Evolutionary conservation across 2,888 invertebrate genomes (phyloP).

Genomic region (Cerceris rybyensis): DNA sequence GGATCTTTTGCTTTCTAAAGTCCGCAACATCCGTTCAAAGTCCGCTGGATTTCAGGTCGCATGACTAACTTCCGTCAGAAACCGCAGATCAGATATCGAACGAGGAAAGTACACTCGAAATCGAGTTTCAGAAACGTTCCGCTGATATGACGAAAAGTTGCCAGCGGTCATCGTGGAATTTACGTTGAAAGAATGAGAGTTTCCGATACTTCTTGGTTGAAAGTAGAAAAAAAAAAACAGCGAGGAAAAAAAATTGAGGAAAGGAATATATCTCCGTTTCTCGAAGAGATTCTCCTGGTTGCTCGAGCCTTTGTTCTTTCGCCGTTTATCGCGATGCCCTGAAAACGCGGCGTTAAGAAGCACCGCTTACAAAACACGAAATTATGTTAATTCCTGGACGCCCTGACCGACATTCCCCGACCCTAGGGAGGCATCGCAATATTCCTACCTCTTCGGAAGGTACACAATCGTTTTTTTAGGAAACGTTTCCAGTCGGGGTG

Average conservation of each 20-base stretch:
- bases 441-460: background rate
- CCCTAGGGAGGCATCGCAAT: slow-evolving; percentile 8
- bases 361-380: slow-evolving; percentile 61
- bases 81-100: background rate
- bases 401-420: slow-evolving; percentile 15
- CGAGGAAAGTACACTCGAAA: background rate
- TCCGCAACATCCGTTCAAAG: too few species aligned
- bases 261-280: background rate
- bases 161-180: slow-evolving; percentile 1
- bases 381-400: slow-evolving; percentile 62
- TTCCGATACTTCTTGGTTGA: background rate
- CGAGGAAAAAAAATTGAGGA: too few species aligned
- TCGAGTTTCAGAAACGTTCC: background rate
- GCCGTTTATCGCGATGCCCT: background rate
- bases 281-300: slow-evolving; percentile 1
- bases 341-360: slow-evolving; percentile 5
- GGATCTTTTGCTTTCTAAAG: too few species aligned
- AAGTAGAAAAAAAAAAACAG: background rate
- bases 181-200: slow-evolving; percentile 5
- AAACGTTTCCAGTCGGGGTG: background rate
- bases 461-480: background rate
- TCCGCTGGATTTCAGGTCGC: too few species aligned
- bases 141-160: slow-evolving; percentile 25
- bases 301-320: slow-evolving; percentile 11
- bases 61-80: background rate